phyloP scores from a whole-genome alignment of 2,113 vertebrate species.

The Poecile atricapillus region DNA sequence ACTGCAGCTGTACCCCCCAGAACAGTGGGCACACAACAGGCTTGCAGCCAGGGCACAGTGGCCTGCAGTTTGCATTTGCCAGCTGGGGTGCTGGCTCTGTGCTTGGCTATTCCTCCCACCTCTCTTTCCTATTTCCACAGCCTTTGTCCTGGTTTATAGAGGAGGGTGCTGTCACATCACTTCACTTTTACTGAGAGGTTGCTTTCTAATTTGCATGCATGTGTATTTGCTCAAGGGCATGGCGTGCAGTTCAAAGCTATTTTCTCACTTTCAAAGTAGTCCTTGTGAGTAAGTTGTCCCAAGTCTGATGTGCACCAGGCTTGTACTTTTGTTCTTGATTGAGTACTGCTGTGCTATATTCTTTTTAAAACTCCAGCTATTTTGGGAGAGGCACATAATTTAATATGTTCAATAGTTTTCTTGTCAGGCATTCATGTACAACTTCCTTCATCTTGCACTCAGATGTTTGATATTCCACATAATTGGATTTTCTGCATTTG shows the following conservation, averaged over 20 bases:
- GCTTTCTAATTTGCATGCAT: background rate
- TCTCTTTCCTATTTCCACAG: background rate
- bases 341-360: conserved; percentile 35
- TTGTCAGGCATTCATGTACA: conserved; percentile 26
- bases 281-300: background rate
- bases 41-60: background rate
- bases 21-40: rapidly evolving
- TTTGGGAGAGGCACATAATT: conserved; percentile 57
- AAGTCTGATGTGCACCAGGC: conserved; percentile 6
- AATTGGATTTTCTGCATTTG: conserved; percentile 6
- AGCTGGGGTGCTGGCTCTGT: background rate
- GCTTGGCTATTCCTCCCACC: rapidly evolving
- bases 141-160: conserved; percentile 19
- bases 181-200: background rate
- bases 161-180: background rate
- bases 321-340: conserved; percentile 55
- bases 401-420: conserved; percentile 58
- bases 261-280: conserved; percentile 41
- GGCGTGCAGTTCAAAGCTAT: conserved; percentile 41
- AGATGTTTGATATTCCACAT: conserved; percentile 25
- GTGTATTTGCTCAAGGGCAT: background rate
- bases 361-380: conserved; percentile 52
- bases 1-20: background rate
- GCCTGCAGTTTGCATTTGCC: background rate
- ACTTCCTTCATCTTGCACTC: conserved; percentile 44